A percentile compares a stretch with the other conserved stretches of the same genome.
phyloP scores from a whole-genome alignment of 2,113 vertebrate genomes.

The Grantiella picta region DNA sequence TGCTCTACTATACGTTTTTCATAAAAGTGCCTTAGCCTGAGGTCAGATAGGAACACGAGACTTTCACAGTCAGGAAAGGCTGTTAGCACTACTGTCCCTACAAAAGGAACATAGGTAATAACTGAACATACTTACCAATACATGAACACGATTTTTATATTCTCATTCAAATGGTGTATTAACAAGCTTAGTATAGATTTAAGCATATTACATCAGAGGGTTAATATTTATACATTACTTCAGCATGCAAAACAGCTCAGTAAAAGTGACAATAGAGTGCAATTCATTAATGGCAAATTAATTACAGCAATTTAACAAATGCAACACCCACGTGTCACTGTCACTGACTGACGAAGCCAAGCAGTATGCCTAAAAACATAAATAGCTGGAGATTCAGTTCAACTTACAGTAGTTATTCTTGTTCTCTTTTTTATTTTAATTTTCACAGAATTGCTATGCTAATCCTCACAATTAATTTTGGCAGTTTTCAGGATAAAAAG shows the following conservation, averaged over 20 bases:
- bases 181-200: not conserved
- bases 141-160: not conserved
- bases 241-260: not conserved
- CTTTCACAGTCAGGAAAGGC: not conserved
- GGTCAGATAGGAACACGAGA: not conserved
- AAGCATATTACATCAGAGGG: not conserved
- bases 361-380: constrained; percentile 19
- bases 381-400: not conserved
- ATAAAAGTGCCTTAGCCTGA: not conserved
- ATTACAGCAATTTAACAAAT: constrained; percentile 38
- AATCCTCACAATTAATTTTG: not conserved
- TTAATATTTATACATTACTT: not conserved
- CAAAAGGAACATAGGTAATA: not conserved
- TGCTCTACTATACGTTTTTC: not conserved
- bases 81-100: not conserved
- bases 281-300: constrained; percentile 38
- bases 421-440: not conserved
- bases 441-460: not conserved
- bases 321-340: not conserved
- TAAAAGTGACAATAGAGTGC: constrained; percentile 19
- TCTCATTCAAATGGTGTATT: not conserved
- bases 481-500: not conserved
- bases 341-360: constrained; percentile 11
- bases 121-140: not conserved
- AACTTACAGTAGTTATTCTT: not conserved